Base-by-base conservation (phyloP, 1,140 invertebrate species). In the Geopemphigus sp. region DNA sequence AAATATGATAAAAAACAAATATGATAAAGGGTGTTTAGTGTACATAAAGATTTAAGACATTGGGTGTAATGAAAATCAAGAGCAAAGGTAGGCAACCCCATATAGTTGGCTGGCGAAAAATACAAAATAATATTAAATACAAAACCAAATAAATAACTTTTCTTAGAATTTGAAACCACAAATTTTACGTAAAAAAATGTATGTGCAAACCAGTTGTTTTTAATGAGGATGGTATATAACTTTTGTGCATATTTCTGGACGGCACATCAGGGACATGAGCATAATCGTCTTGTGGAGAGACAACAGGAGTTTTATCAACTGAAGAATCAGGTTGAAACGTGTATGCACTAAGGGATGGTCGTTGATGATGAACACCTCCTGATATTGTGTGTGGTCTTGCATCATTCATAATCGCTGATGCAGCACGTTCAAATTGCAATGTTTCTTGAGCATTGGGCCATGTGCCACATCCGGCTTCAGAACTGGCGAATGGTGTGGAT, bases 341-440 rank as follows among this genome's bases (percentile, higher is more conserved):
- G 84, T 95, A 94, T 12, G 94, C 92, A 81, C 93, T 94, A 19
- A 97, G 87, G 5, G 94, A 90, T n/a, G 95, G 91, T 82, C 95
- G 88, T 83, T 92, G 90, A 86, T 94, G 92, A 15, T 91, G 64
- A 19, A 57, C 73, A 83, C 91, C 90, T 81, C 94, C 91, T 4
- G 95, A 97, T 83, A 97, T 97, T 5, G 95, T 98, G 84, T 98
- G 95, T 19, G 95, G 95, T 82, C 95, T 88, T 29, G 74, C 74
- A 82, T 94, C 93, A 78, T 89, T 91, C 84, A 93, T 90, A 81
- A 92, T 91, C 76, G 90, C 89, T 24, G 89, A 88, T 15, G 90
- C 90, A 70, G 92, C 91, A 82, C 92, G 87, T 85, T 94, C 91
- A 83, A 92, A 93, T 81, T 92, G 91, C 50, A 87, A 84, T 11